A percentile compares a stretch with the other conserved stretches of the same genome.
Conservation (phyloP, 2,113 vertebrate genomes). For the Nothoprocta perdicaria region DNA sequence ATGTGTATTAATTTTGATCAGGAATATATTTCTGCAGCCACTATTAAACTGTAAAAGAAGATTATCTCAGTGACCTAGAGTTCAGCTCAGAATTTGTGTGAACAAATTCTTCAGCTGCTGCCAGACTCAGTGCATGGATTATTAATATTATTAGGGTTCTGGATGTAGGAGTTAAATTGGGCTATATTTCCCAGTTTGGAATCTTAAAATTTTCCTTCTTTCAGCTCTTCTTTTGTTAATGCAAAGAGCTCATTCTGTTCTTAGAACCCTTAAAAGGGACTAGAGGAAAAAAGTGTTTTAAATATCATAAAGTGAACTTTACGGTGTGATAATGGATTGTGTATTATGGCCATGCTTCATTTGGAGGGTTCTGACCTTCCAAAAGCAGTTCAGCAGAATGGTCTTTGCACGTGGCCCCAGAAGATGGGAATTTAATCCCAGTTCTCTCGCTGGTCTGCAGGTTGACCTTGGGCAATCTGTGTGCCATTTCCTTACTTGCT, state of each 20-base stretch:
- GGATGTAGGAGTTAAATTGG: slow-evolving; percentile 56
- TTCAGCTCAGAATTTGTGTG: slow-evolving; percentile 84
- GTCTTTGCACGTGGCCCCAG: background rate
- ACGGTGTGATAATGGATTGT: background rate
- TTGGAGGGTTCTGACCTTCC: slow-evolving; percentile 10
- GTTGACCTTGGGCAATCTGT: slow-evolving; percentile 27
- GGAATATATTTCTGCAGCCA: slow-evolving; percentile 76
- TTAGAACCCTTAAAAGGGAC: background rate
- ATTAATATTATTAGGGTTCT: slow-evolving; percentile 82
- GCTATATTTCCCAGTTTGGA: background rate
- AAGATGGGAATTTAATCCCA: slow-evolving; percentile 32
- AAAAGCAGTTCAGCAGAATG: slow-evolving; percentile 13
- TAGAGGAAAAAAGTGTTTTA: background rate
- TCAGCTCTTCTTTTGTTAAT: background rate
- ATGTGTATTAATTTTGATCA: slow-evolving; percentile 82
- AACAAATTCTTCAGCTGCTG: slow-evolving; percentile 80
- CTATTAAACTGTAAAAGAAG: slow-evolving; percentile 77
- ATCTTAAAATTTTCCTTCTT: background rate
- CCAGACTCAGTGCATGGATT: slow-evolving; percentile 79
- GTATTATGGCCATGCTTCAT: background rate
- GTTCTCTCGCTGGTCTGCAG: slow-evolving; percentile 11
- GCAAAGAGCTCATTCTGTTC: background rate
- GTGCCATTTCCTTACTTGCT: slow-evolving; percentile 34
- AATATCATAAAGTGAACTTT: background rate
- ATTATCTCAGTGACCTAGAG: slow-evolving; percentile 79